phyloP scores from a whole-genome alignment of 2,797 vertebrate species.

The Cygnus olor region DNA sequence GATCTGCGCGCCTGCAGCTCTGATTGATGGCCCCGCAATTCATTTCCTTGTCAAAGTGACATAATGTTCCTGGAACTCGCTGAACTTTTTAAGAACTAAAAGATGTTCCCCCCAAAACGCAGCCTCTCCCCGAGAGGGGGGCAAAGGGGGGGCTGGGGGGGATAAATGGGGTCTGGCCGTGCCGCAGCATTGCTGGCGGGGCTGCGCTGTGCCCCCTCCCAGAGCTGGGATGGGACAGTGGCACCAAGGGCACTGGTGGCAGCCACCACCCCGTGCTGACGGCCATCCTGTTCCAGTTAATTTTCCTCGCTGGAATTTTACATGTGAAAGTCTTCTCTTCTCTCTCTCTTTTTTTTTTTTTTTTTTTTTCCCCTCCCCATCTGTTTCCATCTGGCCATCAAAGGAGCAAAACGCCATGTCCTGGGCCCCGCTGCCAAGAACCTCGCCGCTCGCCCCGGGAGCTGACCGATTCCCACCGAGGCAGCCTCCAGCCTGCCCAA shows the following conservation, averaged over 20 bases:
- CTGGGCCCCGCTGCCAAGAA: background rate
- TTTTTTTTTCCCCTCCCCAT: background rate
- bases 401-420: background rate
- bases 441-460: background rate
- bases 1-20: conserved; percentile 79
- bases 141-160: background rate
- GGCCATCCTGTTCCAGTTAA: background rate
- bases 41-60: conserved; percentile 84
- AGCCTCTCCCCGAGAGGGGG: accelerated
- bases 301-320: background rate
- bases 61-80: conserved; percentile 82
- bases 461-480: background rate
- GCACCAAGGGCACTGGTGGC: background rate
- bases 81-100: background rate
- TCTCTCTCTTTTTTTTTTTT: too few species aligned
- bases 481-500: background rate
- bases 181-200: background rate
- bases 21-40: conserved; percentile 84
- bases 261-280: accelerated
- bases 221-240: too few species aligned
- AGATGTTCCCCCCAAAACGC: background rate
- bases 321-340: background rate
- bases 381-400: background rate
- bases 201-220: background rate
- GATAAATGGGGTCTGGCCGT: background rate